Evolutionary conservation across 2,797 vertebrate genomes (phyloP), one percentile per base, ranked within the genome.

Genomic region (Galaxias olidus): DNA sequence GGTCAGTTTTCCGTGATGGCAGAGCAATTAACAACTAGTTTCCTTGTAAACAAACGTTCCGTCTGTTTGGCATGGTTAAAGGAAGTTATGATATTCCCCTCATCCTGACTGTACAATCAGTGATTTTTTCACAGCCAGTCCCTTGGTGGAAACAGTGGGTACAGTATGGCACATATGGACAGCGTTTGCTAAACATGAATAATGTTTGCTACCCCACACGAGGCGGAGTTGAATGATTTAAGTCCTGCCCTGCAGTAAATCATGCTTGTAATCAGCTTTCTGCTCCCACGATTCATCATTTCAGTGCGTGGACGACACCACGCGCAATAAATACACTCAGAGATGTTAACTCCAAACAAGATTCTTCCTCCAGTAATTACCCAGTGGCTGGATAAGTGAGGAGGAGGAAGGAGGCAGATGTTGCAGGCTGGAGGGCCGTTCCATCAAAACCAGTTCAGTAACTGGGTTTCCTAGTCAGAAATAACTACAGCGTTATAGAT

Each of bases 201-300:
- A 91, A 96, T 93, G 94, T 94, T 94, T 87, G 92, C 94, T 93
- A 91, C 95, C 94, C 95, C 93, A 94, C 90, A 94, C 94, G 94
- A 95, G 93, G 92, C 93, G 94, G 94, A 94, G 94, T 95, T 97
- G 96, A 98, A 95, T 96, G 94, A 97, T 97, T 97, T 96, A 97
- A 97, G 94, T 91, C 93, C 92, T 93, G 94, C 94, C 94, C 94
- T 91, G 93, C 94, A 96, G 96, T 98, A 97, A 98, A 98, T 97
- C 95, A 98, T 94, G 95, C 95, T 94, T 97, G 96, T 97, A 98
- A 97, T 98, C 96, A 97, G 96, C 95, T 96, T 94, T 92, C 94
- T 93, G 95, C 95, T 94, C 94, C 93, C 95, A 95, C 93, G 93
- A 97, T 97, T 94, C 94, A 97, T 98, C 96, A 98, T 96, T 93